Base-by-base conservation (phyloP, 2,113 vertebrate species). In the Ammospiza caudacuta region DNA sequence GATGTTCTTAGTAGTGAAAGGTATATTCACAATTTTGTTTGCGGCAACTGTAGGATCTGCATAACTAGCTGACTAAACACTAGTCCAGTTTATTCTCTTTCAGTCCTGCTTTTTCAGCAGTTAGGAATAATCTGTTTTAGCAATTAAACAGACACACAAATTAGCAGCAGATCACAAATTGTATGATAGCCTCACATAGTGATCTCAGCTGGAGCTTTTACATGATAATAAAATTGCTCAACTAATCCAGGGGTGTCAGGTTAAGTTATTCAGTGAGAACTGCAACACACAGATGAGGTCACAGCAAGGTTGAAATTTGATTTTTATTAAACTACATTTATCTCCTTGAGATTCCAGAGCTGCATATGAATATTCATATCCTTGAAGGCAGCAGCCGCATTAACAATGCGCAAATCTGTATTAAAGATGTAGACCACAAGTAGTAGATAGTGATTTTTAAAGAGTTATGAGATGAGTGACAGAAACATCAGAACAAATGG, bases 341-440 rank as follows among this genome's bases (percentile, higher is more conserved):
- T 91, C 28, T 72, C 66, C 49, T 74, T 92, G 44, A 88, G 47
- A 87, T 83, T 94, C 5, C 33, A 72, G 52, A 35, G 9, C 17
- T 83, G 20, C 15, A 49, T 72, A 84, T 92, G 83, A 92, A 95
- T 95, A 92, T 95, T 91, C 77, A 89, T 80, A 75, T 41, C 7
- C 7, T 87, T 44, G 57, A 95, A 88, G 35, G 52, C 17, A 83
- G 51, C 17, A 75, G 33, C 24, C 90, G 52, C 77, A 87, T 88
- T 83, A 87, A 89, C 63, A 75, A 5, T 17, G 2, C 16, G 46
- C n/a, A 92, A 70, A 75, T 27, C 12, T 81, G 2, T 83, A n/a
- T 59, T 74, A 83, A 95, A 77, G 17, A 15, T 25, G 3, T 29
- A 62, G 37, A 74, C 18, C 16, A 74, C 17, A 37, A 74, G 12